A percentile compares a stretch with the other conserved stretches of the same genome.
These are phyloP conservation scores for Drosophila longiperda DNA, from an alignment of 2,888 invertebrate species.

Conservation along the genomic window DNA sequence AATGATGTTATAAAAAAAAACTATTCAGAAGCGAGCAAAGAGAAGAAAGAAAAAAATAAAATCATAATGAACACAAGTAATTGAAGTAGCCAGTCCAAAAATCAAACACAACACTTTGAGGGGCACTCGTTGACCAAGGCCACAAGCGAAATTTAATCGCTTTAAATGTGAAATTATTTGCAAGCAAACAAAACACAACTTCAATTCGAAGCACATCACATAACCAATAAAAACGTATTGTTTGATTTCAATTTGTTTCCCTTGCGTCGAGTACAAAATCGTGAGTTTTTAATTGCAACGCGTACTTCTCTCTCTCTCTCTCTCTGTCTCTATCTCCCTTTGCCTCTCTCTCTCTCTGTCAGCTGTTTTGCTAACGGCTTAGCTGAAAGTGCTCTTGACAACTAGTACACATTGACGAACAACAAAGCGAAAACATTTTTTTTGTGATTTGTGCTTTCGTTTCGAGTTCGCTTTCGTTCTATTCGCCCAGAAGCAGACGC, in stretches of 20 bases:
- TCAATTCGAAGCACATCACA: conserved; percentile 48
- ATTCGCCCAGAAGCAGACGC: conserved; percentile 44
- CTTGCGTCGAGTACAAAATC: conserved; percentile 50
- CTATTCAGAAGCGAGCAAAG: conserved; percentile 21
- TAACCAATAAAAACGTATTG: conserved; percentile 62
- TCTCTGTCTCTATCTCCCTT: background rate
- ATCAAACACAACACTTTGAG: conserved; percentile 31
- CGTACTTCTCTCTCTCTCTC: conserved; percentile 18
- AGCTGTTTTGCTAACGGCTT: conserved; percentile 27
- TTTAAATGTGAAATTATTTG: conserved; percentile 79
- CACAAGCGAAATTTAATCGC: conserved; percentile 79
- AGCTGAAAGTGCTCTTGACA: conserved; percentile 24
- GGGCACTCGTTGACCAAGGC: conserved; percentile 54
- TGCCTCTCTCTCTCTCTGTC: background rate
- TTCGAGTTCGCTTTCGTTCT: conserved; percentile 52
- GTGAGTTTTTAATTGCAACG: conserved; percentile 74
- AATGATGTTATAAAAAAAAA: conserved; percentile 22
- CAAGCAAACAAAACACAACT: conserved; percentile 38
- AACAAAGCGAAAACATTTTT: conserved; percentile 13
- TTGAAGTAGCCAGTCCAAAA: conserved; percentile 48
- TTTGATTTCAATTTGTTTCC: conserved; percentile 57
- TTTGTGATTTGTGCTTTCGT: conserved; percentile 52
- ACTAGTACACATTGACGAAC: background rate
- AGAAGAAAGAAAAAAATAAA: conserved; percentile 24
- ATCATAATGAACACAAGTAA: conserved; percentile 31